These are phyloP conservation scores for Lepidothrix coronata DNA, from an alignment of 2,113 vertebrate genomes.

Conservation along the genomic window DNA sequence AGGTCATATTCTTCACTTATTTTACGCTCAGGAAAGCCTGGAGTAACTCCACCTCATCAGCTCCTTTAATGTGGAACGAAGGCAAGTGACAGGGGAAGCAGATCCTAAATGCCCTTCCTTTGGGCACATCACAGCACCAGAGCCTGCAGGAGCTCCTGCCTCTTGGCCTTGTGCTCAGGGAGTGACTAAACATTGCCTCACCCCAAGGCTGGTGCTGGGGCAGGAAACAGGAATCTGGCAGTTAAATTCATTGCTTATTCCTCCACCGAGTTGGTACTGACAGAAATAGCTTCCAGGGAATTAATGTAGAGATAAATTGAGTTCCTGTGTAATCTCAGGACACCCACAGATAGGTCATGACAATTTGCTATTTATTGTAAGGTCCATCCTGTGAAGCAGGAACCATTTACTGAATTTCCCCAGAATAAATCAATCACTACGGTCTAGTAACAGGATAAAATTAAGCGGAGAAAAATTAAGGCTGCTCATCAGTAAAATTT, in stretches of 20 bases:
- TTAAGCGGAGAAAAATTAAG: constrained; percentile 51
- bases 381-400: constrained; percentile 61
- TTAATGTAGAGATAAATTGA: constrained; percentile 52
- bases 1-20: background rate
- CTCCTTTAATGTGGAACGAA: background rate
- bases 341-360: constrained; percentile 61
- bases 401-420: constrained; percentile 54
- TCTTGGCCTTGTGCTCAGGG: background rate
- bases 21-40: background rate
- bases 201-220: background rate
- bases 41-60: background rate
- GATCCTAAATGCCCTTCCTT: background rate
- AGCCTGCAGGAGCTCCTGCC: background rate
- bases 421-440: constrained; percentile 46
- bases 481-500: constrained; percentile 46
- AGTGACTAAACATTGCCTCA: background rate
- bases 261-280: background rate
- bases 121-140: background rate
- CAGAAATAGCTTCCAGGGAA: constrained; percentile 55
- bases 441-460: constrained; percentile 49
- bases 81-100: background rate
- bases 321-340: constrained; percentile 51
- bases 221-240: background rate
- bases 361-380: constrained; percentile 57
- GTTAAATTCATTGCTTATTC: background rate